phyloP scores from a whole-genome alignment of 2,888 invertebrate genomes.

The Chymomyza amoena region DNA sequence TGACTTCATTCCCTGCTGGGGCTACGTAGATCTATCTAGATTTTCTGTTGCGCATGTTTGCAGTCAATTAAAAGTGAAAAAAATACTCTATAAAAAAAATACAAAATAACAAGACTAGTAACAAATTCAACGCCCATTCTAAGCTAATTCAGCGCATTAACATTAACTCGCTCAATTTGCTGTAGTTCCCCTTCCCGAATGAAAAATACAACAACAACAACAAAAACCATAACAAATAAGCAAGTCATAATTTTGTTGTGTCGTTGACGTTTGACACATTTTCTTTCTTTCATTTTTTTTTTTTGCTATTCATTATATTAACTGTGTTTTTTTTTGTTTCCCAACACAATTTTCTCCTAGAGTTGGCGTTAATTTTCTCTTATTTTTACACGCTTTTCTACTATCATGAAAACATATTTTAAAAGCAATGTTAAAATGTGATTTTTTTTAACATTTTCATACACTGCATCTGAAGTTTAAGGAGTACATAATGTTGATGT shows the following conservation, averaged over 20 bases:
- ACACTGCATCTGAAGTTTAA: too few species aligned
- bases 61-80: slow-evolving; percentile 48
- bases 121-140: slow-evolving; percentile 42
- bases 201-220: slow-evolving; percentile 31
- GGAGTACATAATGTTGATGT: too few species aligned
- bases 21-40: not conserved
- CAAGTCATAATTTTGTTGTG: slow-evolving; percentile 21
- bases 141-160: slow-evolving; percentile 67
- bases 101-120: not conserved
- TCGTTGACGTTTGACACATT: slow-evolving; percentile 69
- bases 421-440: slow-evolving; percentile 24
- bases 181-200: slow-evolving; percentile 24
- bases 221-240: not conserved
- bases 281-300: slow-evolving; percentile 19
- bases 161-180: slow-evolving; percentile 66
- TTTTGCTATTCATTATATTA: slow-evolving; percentile 9
- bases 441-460: slow-evolving; percentile 50
- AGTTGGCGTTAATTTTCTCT: slow-evolving; percentile 17
- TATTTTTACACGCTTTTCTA: slow-evolving; percentile 61
- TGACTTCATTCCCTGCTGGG: slow-evolving; percentile 13
- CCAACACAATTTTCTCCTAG: slow-evolving; percentile 54
- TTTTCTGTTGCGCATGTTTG: slow-evolving; percentile 36
- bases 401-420: slow-evolving; percentile 63
- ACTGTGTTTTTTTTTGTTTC: slow-evolving; percentile 38
- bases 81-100: slow-evolving; percentile 10